Evolutionary conservation across 2,113 vertebrate genomes (phyloP), one percentile per base, ranked within the genome.

Genomic region (Tapirus terrestris): DNA sequence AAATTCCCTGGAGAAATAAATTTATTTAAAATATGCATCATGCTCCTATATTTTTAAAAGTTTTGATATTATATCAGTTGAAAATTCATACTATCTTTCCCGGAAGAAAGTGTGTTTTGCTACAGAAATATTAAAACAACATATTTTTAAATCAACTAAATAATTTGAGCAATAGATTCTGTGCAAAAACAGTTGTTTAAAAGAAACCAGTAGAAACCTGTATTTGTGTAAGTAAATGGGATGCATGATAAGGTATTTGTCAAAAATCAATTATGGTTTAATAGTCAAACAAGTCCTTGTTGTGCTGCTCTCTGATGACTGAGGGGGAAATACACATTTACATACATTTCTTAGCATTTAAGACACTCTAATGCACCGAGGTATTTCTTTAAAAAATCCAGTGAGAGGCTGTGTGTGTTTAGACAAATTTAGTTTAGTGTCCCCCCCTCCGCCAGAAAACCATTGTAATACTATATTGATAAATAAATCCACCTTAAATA

Each of bases 1-100:
- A 90, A 89, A 96, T 43, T 96, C 70, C 61, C 56, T 53, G 56
- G 80, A 97, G 94, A 96, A 97, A 86, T 95, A 43, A 23, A 68
- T 88, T 88, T 80, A 84, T 79, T 84, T 95, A 84, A 96, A 96
- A 83, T 88, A 73, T 23, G 17, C 33, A 79, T 56, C n/a, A 31
- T 53, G 56, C 29, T 65, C 92, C 12, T 67, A 53, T 56, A 89
- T 91, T 86, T 94, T 86, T 75, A 21, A 88, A 91, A 95, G 67
- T 93, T 94, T 85, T 17, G 18, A 7, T 70, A 36, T 56, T 81
- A 27, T 88, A 58, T 86, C 60, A 45, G 39, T 79, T 89, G 85
- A 67, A 95, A 96, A 94, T 79, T 23, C 29, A 84, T 83, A 31
- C 58, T 72, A 16, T 36, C 83, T 94, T 96, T 87, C 51, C 79